These are phyloP conservation scores for Lithobates pipiens DNA, from an alignment of 2,797 vertebrate genomes.

Conservation along the genomic window DNA sequence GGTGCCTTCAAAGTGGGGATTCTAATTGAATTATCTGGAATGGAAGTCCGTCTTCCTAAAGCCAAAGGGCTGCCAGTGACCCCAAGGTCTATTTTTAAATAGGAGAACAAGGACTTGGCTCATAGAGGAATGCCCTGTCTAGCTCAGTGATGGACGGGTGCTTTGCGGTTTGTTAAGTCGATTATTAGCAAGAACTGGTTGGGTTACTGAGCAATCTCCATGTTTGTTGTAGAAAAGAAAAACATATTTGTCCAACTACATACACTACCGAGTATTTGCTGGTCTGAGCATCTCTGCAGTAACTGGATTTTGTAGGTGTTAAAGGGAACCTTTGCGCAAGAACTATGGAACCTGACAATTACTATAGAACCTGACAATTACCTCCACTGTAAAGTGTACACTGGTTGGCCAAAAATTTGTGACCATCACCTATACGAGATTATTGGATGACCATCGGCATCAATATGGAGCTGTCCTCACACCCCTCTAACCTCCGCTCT, in stretches of 20 bases:
- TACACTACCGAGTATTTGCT: no score
- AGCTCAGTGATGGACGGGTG: not conserved
- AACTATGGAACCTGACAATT: no score
- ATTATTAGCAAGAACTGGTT: conserved; percentile 11
- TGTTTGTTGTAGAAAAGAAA: conserved; percentile 7
- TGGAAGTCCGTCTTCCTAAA: conserved; percentile 34
- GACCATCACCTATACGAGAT: no score
- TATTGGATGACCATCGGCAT: no score
- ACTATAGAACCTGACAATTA: no score
- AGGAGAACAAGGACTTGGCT: not conserved
- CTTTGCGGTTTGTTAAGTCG: not conserved
- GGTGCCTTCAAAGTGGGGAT: conserved; percentile 44
- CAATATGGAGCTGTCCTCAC: no score
- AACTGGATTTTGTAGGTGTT: no score
- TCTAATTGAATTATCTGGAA: conserved; percentile 45
- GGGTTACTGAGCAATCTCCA: not conserved
- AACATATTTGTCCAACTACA: not conserved
- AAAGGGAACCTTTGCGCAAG: no score
- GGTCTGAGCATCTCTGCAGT: no score
- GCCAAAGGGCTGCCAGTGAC: conserved; percentile 12
- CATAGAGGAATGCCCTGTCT: not conserved
- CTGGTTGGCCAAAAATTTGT: not conserved
- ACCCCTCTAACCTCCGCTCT: no score
- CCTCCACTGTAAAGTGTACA: no score
- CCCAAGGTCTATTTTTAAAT: conserved; percentile 3